phyloP scores from a whole-genome alignment of 1,140 invertebrate species.

The Geopemphigus sp. region DNA sequence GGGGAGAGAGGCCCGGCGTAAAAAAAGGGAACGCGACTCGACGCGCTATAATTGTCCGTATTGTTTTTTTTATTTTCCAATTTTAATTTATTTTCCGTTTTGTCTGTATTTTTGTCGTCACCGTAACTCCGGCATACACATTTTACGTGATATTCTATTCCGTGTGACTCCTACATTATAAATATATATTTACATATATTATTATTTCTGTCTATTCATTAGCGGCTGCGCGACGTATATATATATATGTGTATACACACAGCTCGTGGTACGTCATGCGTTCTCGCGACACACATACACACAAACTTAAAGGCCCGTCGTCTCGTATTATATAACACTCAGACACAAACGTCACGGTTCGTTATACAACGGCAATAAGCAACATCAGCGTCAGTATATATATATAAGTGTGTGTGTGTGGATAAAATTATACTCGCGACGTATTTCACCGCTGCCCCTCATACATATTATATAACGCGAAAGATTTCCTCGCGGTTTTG shows the following conservation, averaged over 20 bases:
- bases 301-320: background rate
- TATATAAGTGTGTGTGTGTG: too few species aligned
- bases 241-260: too few species aligned
- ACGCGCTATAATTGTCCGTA: background rate
- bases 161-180: background rate
- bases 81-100: background rate
- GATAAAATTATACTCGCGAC: too few species aligned
- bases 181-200: background rate
- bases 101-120: too few species aligned
- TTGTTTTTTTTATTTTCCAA: background rate
- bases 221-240: background rate
- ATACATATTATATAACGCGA: too few species aligned
- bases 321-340: background rate
- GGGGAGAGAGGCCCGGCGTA: too few species aligned
- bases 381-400: too few species aligned
- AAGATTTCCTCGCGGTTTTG: too few species aligned
- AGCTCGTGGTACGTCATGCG: background rate
- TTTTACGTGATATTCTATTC: background rate
- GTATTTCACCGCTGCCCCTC: too few species aligned
- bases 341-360: background rate
- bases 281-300: background rate
- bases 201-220: background rate
- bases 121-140: background rate
- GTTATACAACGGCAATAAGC: background rate
- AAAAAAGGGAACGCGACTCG: too few species aligned